Base-by-base conservation (phyloP, 2,113 vertebrate species). In the Saguinus imperator region DNA sequence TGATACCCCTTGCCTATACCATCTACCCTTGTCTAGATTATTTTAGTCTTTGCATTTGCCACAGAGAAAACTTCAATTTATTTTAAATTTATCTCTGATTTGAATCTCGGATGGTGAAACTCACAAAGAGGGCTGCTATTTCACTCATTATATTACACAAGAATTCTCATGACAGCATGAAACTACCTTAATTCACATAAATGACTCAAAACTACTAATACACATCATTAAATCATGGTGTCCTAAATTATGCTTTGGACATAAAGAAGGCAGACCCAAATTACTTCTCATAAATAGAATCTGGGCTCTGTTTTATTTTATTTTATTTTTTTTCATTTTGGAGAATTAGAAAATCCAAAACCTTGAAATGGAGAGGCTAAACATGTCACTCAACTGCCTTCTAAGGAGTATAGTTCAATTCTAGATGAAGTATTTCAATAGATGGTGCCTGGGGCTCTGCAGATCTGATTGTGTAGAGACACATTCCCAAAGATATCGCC, bases 221-320 rank as follows among this genome's bases (percentile, higher is more conserved):
- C 13, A 25, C 32, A 50, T 14, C 55, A 97, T 94, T 94, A 94
- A 64, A 96, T 81, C 0, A 0, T 83, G 68, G 90, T 21, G 27
- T 37, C 70, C 87, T 95, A 97, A 96, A 93, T n/a, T 21, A 87
- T 81, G 91, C 6, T 82, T 89, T 75, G 97, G 95, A 96, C 93
- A 92, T 75, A 93, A 79, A 89, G 72, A 95, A 94, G 86, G 91
- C 87, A 90, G 73, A 81, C 83, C 52, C 87, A 96, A 97, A 95
- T 93, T 89, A 90, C 52, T 88, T 58, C 64, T 80, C 97, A 95
- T 76, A 97, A 98, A 94, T 8, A 98, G 82, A 75, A 95, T 88
- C 52, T 89, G 89, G 94, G 52, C 52, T 52, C 52, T 52, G 52
- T 52, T 52, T 52, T 52, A 52, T 52, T 52, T 50, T 50, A 50